These are phyloP conservation scores for Calonectris borealis DNA, from an alignment of 2,113 vertebrate species.

Conservation along the genomic window DNA sequence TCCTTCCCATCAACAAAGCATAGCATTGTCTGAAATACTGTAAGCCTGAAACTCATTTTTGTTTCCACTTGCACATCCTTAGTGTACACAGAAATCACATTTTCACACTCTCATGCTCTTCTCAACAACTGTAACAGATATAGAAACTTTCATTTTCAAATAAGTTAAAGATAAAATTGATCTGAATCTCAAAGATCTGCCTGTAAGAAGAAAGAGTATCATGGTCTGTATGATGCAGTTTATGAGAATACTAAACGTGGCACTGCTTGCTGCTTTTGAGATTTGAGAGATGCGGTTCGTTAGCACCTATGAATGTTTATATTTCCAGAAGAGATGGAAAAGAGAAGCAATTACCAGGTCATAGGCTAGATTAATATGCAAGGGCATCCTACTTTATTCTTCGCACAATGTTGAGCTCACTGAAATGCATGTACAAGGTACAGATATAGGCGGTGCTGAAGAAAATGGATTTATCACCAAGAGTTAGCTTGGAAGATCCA, in stretches of 20 bases:
- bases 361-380: background rate
- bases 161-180: background rate
- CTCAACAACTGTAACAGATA: background rate
- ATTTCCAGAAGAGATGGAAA: background rate
- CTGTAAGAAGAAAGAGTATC: background rate
- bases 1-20: background rate
- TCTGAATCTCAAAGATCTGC: background rate
- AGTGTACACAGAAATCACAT: background rate
- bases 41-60: background rate
- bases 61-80: background rate
- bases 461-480: background rate
- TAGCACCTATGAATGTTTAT: background rate
- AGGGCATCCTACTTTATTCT: background rate
- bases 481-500: background rate
- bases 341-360: background rate
- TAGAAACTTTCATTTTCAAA: background rate
- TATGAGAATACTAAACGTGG: background rate
- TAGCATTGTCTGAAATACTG: background rate
- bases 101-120: background rate
- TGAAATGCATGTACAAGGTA: background rate
- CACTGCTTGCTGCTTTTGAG: background rate
- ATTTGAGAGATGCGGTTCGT: background rate
- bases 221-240: background rate
- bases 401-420: background rate
- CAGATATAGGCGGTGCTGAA: background rate